Evolutionary conservation across 2,113 vertebrate genomes (phyloP), one percentile per base, ranked within the genome.

Genomic region (Ondatra zibethicus): DNA sequence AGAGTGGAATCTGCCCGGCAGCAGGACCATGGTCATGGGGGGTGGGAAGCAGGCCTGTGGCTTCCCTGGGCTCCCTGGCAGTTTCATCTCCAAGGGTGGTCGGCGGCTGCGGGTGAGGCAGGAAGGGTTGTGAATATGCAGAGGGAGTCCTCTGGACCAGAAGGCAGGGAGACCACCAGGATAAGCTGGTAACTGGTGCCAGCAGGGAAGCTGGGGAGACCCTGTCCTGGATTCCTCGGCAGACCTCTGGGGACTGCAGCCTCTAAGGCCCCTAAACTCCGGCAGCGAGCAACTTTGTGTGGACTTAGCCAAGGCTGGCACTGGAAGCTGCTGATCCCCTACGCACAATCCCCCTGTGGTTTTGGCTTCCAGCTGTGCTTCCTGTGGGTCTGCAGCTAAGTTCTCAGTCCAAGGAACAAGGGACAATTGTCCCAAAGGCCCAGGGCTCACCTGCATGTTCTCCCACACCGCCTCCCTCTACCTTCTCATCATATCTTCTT

Each of bases 31-130:
- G 4, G 0, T 36, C 25, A 73, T 19, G 1, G 19, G 7, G 70
- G 3, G 36, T 7, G 0, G 19, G 8, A n/a, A 2, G 36, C 27
- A 36, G 23, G 31, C 27, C 23, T 0, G 0, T 42, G n/a, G 45
- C 27, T 73, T 84, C 25, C 50, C 27, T 29, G 11, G 21, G 19
- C 9, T 61, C 17, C 58, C 12, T 3, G 1, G 3, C 66, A 70
- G 16, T 33, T 25, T 84, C 76, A 61, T 50, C 65, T 50, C 31
- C 65, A 47, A 45, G 1, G 16, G 23, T 25, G 55, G 31, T 13
- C 2, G 25, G 50, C 2, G 25, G 50, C 10, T 16, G 42, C n/a
- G 17, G 39, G 11, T 33, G 55, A 78, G 63, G 85, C 21, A 50
- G 31, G 9, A 29, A 10, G 25, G 25, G 42, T 13, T 86, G 7